A percentile compares a stretch with the other conserved stretches of the same genome.
These are phyloP conservation scores for Gallinago paraguaiae DNA, from an alignment of 2,113 vertebrate genomes.

Conservation along the genomic window DNA sequence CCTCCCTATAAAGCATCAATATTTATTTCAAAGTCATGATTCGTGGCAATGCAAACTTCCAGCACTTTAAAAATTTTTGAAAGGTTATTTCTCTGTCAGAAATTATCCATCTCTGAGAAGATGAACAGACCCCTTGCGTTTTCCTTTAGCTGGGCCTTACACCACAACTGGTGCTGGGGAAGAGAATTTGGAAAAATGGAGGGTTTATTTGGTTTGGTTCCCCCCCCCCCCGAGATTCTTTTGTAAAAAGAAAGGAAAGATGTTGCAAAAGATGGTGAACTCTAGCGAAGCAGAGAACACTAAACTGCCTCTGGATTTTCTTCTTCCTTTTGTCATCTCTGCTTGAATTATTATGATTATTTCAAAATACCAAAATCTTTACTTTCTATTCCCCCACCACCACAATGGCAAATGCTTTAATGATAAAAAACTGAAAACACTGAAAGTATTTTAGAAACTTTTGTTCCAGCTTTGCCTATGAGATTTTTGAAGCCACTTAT, in stretches of 20 bases:
- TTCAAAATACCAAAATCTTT: background rate
- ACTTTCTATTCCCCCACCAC: background rate
- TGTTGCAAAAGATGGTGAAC: background rate
- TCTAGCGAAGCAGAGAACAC: background rate
- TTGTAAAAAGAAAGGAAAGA: background rate
- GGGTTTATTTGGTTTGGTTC: background rate
- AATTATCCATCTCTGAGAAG: background rate
- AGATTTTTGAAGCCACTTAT: background rate
- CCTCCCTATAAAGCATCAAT: background rate
- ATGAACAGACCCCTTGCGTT: background rate
- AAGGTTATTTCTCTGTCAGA: background rate
- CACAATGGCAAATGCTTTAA: background rate
- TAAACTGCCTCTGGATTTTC: background rate
- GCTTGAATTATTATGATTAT: background rate
- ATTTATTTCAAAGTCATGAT: background rate
- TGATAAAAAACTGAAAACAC: background rate
- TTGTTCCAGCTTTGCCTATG: background rate
- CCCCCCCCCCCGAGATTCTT: no score
- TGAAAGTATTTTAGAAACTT: background rate
- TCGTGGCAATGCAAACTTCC: background rate
- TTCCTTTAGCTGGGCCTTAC: background rate
- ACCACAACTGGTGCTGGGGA: background rate
- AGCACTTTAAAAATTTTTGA: background rate
- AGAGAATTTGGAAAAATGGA: background rate
- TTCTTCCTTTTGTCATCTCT: background rate